Evolutionary conservation across 1,140 invertebrate species (phyloP).

Genomic region (Heliothis subflexa): DNA sequence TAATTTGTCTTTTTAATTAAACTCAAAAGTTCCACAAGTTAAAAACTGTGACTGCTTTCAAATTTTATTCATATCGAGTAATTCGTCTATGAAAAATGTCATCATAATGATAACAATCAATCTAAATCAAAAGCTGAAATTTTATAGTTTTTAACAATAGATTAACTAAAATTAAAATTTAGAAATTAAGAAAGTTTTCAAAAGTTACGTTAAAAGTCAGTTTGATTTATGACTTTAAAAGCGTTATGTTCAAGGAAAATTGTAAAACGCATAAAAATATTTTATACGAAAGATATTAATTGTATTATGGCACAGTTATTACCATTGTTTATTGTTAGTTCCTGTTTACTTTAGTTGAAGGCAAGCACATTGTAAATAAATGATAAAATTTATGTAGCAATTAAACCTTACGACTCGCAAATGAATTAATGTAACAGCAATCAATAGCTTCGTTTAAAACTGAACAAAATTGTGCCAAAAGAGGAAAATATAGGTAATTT

Average conservation of each 20-base stretch:
- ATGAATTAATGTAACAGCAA: constrained; percentile 11
- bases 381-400: not conserved
- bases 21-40: too few relatives aligned
- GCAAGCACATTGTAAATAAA: constrained; percentile 16
- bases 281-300: too few relatives aligned
- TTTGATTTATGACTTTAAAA: too few relatives aligned
- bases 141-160: not conserved
- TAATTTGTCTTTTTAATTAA: too few relatives aligned
- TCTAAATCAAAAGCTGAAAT: not conserved
- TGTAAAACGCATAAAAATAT: too few relatives aligned
- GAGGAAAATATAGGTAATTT: not conserved
- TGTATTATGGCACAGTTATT: not conserved
- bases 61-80: not conserved
- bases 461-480: constrained; percentile 29
- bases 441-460: constrained; percentile 3
- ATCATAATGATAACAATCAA: not conserved
- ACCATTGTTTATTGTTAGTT: not conserved
- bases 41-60: too few relatives aligned
- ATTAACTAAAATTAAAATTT: not conserved
- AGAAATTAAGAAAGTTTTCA: not conserved
- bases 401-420: not conserved
- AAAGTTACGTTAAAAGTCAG: not conserved
- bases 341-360: constrained; percentile 10
- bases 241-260: too few relatives aligned
- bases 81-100: not conserved